Conservation (phyloP, 2,113 vertebrate genomes). For the Psittacara wagleri region DNA sequence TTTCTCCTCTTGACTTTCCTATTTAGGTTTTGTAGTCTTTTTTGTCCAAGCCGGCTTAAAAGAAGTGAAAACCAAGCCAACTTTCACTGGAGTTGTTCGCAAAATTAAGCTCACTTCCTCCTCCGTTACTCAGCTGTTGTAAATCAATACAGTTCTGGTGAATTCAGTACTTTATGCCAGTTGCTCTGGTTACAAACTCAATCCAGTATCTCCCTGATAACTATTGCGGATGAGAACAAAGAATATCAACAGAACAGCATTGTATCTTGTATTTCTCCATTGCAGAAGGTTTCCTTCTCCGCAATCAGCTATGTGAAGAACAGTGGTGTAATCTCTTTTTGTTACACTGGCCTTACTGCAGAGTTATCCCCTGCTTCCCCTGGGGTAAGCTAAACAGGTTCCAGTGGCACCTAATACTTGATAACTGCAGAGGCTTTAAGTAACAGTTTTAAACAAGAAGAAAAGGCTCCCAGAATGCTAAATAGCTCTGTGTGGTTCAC, state of each 20-base stretch:
- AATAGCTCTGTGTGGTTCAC: background rate
- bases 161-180: background rate
- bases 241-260: background rate
- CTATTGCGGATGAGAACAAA: background rate
- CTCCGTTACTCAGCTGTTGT: background rate
- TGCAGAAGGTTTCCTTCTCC: background rate
- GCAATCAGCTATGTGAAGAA: background rate
- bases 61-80: background rate
- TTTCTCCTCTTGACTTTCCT: background rate
- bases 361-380: background rate
- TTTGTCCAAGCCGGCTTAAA: background rate
- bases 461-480: background rate
- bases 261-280: background rate
- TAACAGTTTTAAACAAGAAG: background rate
- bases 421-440: background rate
- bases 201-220: background rate
- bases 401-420: background rate
- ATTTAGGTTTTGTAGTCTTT: background rate
- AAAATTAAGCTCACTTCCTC: constrained; percentile 2
- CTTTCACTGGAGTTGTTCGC: background rate
- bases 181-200: background rate
- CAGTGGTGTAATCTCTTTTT: background rate
- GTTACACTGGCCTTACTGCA: background rate
- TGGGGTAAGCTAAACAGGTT: background rate
- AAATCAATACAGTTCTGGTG: background rate